Evolutionary conservation across 1,140 invertebrate species (phyloP).

Genomic region (Drosophila tropicalis): DNA sequence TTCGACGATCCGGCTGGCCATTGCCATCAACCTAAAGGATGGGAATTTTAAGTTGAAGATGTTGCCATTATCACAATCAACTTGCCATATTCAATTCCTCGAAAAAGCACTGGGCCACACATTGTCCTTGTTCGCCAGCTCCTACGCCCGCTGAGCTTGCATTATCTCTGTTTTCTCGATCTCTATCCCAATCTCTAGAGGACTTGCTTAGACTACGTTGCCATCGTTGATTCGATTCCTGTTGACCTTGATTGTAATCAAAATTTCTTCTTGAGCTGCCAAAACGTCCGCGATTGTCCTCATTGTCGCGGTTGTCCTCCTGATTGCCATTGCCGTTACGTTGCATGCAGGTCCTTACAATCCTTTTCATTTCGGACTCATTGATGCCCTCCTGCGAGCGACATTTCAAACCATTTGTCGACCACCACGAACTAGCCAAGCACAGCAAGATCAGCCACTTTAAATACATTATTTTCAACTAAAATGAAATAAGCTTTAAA

Average conservation of each 20-base stretch:
- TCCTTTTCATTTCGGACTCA: constrained; percentile 82
- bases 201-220: constrained; percentile 26
- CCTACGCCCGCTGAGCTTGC: constrained; percentile 30
- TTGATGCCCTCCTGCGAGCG: constrained; percentile 83
- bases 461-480: constrained; percentile 41
- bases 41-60: neutral
- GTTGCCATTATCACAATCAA: neutral
- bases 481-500: neutral
- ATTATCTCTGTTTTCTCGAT: constrained; percentile 30
- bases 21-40: constrained; percentile 83
- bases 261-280: constrained; percentile 24
- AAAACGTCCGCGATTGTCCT: constrained; percentile 41
- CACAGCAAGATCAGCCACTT: constrained; percentile 34
- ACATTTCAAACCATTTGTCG: constrained; percentile 78
- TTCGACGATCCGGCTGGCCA: constrained; percentile 85
- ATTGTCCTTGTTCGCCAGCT: constrained; percentile 55
- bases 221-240: constrained; percentile 16
- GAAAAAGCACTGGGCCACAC: constrained; percentile 85
- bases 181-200: constrained; percentile 33
- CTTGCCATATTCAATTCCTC: constrained; percentile 85
- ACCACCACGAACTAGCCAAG: constrained; percentile 23
- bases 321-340: constrained; percentile 30
- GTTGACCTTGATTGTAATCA: constrained; percentile 31
- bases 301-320: constrained; percentile 12
- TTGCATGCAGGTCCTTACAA: constrained; percentile 71